Conservation (phyloP, 2,888 invertebrate species). For the Carterocephalus palaemon region DNA sequence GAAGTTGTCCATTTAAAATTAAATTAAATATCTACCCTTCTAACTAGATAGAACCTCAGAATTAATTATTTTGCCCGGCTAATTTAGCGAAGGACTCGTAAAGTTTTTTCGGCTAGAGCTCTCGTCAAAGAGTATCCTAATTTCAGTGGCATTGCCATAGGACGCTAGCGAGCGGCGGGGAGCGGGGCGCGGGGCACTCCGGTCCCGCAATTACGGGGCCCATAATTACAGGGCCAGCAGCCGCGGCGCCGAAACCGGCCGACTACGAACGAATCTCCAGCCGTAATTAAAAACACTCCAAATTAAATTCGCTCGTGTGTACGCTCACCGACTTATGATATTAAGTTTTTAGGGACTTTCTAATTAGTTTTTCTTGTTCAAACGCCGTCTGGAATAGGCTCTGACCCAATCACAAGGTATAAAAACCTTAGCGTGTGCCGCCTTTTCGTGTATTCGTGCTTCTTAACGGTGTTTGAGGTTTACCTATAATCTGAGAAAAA, state of each 20-base stretch:
- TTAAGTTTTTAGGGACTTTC: slow-evolving; percentile 76
- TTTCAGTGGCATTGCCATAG: slow-evolving; percentile 50
- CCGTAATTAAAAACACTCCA: slow-evolving; percentile 78
- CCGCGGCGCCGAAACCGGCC: slow-evolving; percentile 72
- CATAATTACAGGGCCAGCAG: slow-evolving; percentile 77
- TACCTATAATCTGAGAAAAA: no score
- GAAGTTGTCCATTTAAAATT: no score
- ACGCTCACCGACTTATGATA: slow-evolving; percentile 68
- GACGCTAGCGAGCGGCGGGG: slow-evolving; percentile 52
- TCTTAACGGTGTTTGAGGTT: no score
- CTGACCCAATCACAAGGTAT: background rate
- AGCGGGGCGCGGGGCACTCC: slow-evolving; percentile 49
- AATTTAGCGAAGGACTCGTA: slow-evolving; percentile 16
- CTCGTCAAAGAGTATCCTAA: slow-evolving; percentile 40
- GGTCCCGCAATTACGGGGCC: slow-evolving; percentile 73
- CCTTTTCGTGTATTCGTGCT: background rate
- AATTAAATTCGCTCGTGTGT: slow-evolving; percentile 77
- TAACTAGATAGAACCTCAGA: no score
- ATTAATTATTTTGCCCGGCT: slow-evolving; percentile 3
- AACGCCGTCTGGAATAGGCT: slow-evolving; percentile 49
- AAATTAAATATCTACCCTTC: no score
- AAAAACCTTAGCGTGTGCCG: background rate
- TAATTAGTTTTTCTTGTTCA: slow-evolving; percentile 67
- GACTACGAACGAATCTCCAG: slow-evolving; percentile 63
- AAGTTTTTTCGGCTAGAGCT: slow-evolving; percentile 21